A percentile compares a stretch with the other conserved stretches of the same genome.
Evolutionary conservation across 2,888 invertebrate genomes (phyloP).

Genomic region (Caenorhabditis sp.): DNA sequence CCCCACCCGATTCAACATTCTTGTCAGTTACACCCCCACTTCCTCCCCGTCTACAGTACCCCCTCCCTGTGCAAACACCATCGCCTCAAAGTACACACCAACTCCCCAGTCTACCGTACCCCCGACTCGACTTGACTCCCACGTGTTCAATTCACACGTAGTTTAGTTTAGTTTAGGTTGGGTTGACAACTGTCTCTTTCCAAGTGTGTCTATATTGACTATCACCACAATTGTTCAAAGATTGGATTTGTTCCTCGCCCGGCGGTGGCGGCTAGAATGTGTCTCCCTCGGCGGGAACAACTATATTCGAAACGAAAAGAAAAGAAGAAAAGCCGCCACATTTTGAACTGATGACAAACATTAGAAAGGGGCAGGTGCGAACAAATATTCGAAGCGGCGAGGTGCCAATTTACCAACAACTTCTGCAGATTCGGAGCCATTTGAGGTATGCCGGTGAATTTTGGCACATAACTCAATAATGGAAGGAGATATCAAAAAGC

Average conservation of each 20-base stretch:
- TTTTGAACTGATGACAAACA: slow-evolving; percentile 42
- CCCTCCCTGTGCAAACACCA: slow-evolving; percentile 3
- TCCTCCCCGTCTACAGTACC: background rate
- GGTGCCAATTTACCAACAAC: too few relatives aligned
- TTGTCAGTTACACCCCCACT: too few relatives aligned
- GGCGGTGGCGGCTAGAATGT: background rate
- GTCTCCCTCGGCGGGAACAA: too few relatives aligned
- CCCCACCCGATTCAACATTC: too few relatives aligned
- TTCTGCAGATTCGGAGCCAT: too few relatives aligned
- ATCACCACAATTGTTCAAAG: slow-evolving; percentile 22
- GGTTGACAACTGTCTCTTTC: too few relatives aligned
- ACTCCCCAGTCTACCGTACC: background rate
- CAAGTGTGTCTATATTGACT: background rate
- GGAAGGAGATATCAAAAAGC: too few relatives aligned
- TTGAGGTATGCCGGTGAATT: too few relatives aligned
- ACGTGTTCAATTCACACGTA: slow-evolving; percentile 37
- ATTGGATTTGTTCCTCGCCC: slow-evolving; percentile 1
- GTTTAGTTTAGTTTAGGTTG: too few relatives aligned
- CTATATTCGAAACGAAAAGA: too few relatives aligned
- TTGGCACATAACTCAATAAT: too few relatives aligned
- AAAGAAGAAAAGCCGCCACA: slow-evolving; percentile 20
- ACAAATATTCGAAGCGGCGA: slow-evolving; percentile 14
- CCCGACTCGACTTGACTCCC: too few relatives aligned
- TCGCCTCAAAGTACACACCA: slow-evolving; percentile 7
- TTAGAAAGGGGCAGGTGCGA: background rate